phyloP scores from a whole-genome alignment of 23 tunicate species.

The Styela clava region DNA sequence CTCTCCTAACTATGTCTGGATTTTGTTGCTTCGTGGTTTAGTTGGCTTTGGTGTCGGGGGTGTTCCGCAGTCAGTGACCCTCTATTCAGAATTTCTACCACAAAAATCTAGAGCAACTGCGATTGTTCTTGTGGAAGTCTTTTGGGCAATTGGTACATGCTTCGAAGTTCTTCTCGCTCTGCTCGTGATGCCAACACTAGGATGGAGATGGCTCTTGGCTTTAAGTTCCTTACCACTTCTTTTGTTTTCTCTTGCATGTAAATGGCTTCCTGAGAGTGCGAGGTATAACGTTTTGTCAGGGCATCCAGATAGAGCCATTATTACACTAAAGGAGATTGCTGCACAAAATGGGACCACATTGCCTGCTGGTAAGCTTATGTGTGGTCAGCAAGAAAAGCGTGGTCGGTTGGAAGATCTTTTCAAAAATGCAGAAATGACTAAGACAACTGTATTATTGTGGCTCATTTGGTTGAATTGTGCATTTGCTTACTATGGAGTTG shows the following conservation, averaged over 20 bases:
- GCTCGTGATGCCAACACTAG: conserved; percentile 74
- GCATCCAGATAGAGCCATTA: conserved; percentile 78
- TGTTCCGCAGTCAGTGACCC: conserved; percentile 97
- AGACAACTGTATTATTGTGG: conserved; percentile 90
- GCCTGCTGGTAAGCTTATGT: conserved; percentile 73
- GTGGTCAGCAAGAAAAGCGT: conserved; percentile 55
- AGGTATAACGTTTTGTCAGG: conserved; percentile 93
- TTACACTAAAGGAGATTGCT: conserved; percentile 78
- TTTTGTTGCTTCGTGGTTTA: conserved; percentile 73
- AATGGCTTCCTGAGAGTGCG: conserved; percentile 97
- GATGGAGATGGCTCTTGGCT: conserved; percentile 92
- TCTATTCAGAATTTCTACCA: conserved; percentile 94
- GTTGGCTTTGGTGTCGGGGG: conserved; percentile 99
- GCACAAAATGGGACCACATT: conserved; percentile 54
- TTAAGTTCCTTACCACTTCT: conserved; percentile 82
- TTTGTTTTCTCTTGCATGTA: conserved; percentile 82
- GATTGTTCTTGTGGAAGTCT: conserved; percentile 91
- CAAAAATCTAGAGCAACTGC: conserved; percentile 86
- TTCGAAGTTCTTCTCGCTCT: conserved; percentile 80
- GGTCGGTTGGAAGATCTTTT: conserved; percentile 70
- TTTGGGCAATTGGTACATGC: conserved; percentile 98
- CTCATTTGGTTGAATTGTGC: conserved; percentile 98
- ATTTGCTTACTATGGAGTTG: conserved; percentile 93
- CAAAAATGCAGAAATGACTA: conserved; percentile 49
- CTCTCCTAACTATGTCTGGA: conserved; percentile 90